Conservation (phyloP, 1,140 invertebrate genomes). For the Drosophila leontia region DNA sequence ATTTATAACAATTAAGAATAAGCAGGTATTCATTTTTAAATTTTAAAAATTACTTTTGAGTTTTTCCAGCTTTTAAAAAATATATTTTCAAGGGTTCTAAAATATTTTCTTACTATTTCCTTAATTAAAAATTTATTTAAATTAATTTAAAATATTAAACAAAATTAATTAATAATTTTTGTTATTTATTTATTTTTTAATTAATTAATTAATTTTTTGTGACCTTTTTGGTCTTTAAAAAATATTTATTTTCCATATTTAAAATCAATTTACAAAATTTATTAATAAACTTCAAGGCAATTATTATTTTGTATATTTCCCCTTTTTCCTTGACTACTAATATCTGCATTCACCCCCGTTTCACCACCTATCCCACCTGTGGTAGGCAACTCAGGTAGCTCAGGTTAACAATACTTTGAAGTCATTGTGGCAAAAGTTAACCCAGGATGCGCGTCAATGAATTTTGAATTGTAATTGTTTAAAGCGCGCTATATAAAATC, state of each 20-base stretch:
- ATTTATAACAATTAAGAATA: no score
- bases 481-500: conserved; percentile 58
- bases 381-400: conserved; percentile 25
- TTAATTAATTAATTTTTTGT: not conserved
- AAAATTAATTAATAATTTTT: not conserved
- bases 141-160: not conserved
- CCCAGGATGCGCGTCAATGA: conserved; percentile 77
- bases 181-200: no score
- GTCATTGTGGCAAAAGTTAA: conserved; percentile 66
- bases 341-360: not conserved
- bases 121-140: not conserved
- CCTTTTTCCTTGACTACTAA: not conserved
- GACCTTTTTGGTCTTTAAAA: not conserved
- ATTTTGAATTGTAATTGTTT: conserved; percentile 84
- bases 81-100: no score
- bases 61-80: no score
- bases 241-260: no score
- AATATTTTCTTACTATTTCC: no score
- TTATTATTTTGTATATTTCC: no score
- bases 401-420: conserved; percentile 72
- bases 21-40: no score
- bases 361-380: not conserved
- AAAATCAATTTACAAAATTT: not conserved
- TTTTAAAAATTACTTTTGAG: no score
- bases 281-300: not conserved